These are phyloP conservation scores for Reticulitermes lucifugus DNA, from an alignment of 2,888 invertebrate genomes.

Conservation along the genomic window DNA sequence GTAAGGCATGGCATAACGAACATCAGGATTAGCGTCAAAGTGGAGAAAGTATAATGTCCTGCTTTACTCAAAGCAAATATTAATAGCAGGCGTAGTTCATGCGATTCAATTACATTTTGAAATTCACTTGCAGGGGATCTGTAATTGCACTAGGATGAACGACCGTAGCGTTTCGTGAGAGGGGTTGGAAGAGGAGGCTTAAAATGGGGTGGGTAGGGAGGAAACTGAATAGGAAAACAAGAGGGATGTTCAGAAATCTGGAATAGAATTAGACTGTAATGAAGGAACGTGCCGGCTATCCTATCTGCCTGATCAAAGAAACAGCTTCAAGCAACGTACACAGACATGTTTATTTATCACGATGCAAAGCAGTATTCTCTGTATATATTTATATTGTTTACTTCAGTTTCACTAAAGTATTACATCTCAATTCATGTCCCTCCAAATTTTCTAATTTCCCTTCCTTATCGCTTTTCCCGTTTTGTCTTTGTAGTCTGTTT, in stretches of 20 bases:
- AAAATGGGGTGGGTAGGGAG: not conserved
- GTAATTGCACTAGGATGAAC: not conserved
- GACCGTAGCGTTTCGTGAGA: not conserved
- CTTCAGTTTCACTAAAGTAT: not conserved
- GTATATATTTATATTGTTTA: not conserved
- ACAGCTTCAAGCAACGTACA: not conserved
- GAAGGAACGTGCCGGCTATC: not conserved
- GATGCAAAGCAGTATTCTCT: not conserved
- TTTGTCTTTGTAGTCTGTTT: not conserved
- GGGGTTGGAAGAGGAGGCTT: not conserved
- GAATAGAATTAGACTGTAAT: conserved; percentile 7
- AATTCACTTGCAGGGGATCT: not conserved
- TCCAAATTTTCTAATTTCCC: not conserved
- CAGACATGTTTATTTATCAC: not conserved
- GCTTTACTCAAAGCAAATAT: not conserved
- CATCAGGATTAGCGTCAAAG: too few relatives aligned
- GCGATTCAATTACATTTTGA: conserved; percentile 12
- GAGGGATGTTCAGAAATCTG: not conserved
- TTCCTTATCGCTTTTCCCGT: not conserved
- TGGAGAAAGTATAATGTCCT: too few relatives aligned
- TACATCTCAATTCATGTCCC: not conserved
- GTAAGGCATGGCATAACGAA: too few relatives aligned
- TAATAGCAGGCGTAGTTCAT: not conserved
- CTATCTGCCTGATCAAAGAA: not conserved
- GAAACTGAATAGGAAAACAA: not conserved